phyloP scores from a whole-genome alignment of 2,113 vertebrate species.

The Nerophis ophidion region DNA sequence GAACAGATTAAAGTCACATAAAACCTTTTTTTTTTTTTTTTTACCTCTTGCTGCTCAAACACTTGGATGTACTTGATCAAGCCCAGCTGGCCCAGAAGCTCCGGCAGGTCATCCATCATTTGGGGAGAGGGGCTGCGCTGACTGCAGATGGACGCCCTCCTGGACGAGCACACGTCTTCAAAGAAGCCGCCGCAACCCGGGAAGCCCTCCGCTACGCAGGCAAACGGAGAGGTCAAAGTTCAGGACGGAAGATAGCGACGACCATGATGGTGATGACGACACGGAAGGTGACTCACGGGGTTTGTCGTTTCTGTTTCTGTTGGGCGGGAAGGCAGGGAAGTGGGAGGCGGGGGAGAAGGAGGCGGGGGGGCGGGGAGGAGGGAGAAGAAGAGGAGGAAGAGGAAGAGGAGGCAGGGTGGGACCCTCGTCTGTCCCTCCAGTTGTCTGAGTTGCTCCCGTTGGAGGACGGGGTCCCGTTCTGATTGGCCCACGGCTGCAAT shows the following conservation, averaged over 20 bases:
- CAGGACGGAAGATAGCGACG: conserved; percentile 3
- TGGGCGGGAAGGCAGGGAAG: conserved; percentile 52
- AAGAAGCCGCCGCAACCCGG: conserved; percentile 51
- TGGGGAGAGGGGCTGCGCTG: conserved; percentile 54
- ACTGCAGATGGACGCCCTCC: conserved; percentile 57
- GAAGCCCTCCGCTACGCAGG: conserved; percentile 53
- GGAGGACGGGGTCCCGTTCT: conserved; percentile 42
- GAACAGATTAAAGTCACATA: too few species aligned
- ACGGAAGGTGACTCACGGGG: conserved; percentile 43
- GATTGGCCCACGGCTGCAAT: conserved; percentile 50
- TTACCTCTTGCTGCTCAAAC: conserved; percentile 77
- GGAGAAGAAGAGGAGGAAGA: conserved; percentile 58
- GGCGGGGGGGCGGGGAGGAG: conserved; percentile 43
- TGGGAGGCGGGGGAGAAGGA: conserved; percentile 50
- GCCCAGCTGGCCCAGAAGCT: conserved; percentile 71
- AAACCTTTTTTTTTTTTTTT: neutral
- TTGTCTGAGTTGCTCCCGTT: conserved; percentile 71
- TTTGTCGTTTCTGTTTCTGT: conserved; percentile 44
- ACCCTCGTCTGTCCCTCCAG: conserved; percentile 72
- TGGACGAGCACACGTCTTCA: conserved; percentile 51
- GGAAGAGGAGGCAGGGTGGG: conserved; percentile 37
- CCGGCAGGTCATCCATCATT: conserved; percentile 57
- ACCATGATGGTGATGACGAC: neutral
- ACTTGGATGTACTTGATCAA: conserved; percentile 73
- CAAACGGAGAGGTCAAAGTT: conserved; percentile 5